Base-by-base conservation (phyloP, 2,113 vertebrate species). In the Casuarius casuarius region DNA sequence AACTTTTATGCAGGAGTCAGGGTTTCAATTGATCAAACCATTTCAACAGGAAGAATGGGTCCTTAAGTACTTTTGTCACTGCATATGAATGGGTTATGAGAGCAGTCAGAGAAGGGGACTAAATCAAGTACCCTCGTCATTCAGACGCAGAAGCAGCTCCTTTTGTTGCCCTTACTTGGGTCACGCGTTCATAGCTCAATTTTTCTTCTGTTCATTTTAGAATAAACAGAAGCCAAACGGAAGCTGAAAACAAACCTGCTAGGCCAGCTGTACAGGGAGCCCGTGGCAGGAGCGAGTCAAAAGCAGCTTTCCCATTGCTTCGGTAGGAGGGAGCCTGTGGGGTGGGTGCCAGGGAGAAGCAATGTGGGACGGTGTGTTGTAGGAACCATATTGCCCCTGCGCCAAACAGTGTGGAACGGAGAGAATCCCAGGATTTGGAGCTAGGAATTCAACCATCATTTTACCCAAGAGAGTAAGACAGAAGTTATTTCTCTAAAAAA, bases 311-410 rank as follows among this genome's bases (percentile, higher is more conserved):
- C 44, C 49, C 8, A 2, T 31, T 12, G 38, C 21, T 31, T 65
- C 1, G 2, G 12, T 10, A 0, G 0, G 42, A 28, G 35, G 1
- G 31, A n/a, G 35, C 51, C 51, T 3, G 13, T 0, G 5, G 61
- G 33, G 12, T 0, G 7, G 40, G 21, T 2, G 1, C 17, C 62
- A 2, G 71, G 13, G 73, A 26, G 71, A 14, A 3, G 52, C 3
- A 54, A 4, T 20, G 51, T 8, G 17, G 51, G 26, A 40, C 0
- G 0, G 26, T 15, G 13, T 25, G 62, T 26, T 12, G 26, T 12
- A n/a, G 25, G 38, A 13, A 2, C 7, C 31, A 35, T 17, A 7
- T 8, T 7, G 2, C 4, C 48, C 65, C 75, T 42, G 49, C 33
- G 7, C 38, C 52, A 8, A n/a, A 23, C 2, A 2, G 25, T 0